Percentiles rank a stretch among this genome's conserved stretches.
Conservation (phyloP, 2,888 invertebrate species). For the Drosophila heteroneura region DNA sequence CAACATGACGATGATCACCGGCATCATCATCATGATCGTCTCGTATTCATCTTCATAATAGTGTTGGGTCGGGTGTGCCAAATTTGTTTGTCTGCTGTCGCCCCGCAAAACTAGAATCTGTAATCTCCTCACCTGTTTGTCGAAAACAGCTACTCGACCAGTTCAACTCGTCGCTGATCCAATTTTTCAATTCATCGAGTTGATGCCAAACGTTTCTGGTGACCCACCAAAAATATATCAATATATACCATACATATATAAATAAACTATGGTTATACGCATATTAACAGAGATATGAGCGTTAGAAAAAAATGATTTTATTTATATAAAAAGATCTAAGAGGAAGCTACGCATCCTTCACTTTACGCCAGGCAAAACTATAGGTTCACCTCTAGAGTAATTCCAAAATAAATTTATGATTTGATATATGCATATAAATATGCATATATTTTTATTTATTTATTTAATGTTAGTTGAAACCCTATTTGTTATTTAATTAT, state of each 20-base stretch:
- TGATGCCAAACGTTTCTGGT: conserved; percentile 54
- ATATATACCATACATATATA: background rate
- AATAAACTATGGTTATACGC: background rate
- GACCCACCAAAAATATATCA: conserved; percentile 12
- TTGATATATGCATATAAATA: background rate
- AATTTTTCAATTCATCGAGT: conserved; percentile 43
- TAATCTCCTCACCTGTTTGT: conserved; percentile 58
- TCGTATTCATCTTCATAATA: conserved; percentile 9
- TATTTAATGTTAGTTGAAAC: conserved; percentile 2
- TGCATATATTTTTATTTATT: background rate
- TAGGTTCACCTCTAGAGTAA: background rate
- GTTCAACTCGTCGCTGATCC: conserved; percentile 46
- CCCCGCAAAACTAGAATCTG: conserved; percentile 42
- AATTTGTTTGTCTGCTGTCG: conserved; percentile 32
- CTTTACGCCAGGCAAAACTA: background rate
- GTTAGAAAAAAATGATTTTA: background rate
- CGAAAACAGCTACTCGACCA: conserved; percentile 21
- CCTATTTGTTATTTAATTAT: conserved; percentile 18
- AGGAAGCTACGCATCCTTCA: background rate
- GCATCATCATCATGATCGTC: conserved; percentile 1
- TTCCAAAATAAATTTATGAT: background rate
- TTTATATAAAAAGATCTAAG: background rate
- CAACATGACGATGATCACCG: conserved; percentile 5
- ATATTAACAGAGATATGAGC: background rate
- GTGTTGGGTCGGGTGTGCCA: conserved; percentile 45